Evolutionary conservation across 92 coral and sea anemone species (phyloP), one percentile per base, ranked within the genome.

Genomic region (Plumapathes pennacea): DNA sequence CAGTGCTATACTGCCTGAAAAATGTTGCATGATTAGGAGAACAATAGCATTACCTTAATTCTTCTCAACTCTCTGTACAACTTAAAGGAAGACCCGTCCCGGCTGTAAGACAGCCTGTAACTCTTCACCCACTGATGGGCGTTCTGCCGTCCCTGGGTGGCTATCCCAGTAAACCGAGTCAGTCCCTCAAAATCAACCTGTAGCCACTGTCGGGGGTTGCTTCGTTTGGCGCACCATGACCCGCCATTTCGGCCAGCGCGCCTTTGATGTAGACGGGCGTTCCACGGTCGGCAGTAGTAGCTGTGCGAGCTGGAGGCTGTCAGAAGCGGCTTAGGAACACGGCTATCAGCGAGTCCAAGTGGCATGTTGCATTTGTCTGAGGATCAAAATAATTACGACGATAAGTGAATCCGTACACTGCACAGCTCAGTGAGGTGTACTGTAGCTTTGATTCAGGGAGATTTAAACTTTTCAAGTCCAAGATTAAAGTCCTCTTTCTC

Each of bases 231-330:
- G 23, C 89, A 87, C 96, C 96, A 87, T 0, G 90, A 74, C 0
- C 85, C 89, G 1, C 86, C 85, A 25, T 58, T 50, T 26, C 84
- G 62, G 7, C 73, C 57, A n/a, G 50, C 75, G 4, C 88, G 69
- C 5, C 74, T 50, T 64, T 87, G 96, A 29, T 73, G 60, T 21
- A 87, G 78, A 14, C 96, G 76, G 17, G 86, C 96, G 20, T 67
- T 77, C 83, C 89, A 87, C 9, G 96, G 96, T 1, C 83, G 86
- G 57, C 81, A 77, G 42, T 69, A 66, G 36, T 74, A 66, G 45
- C 81, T 87, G 60, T 85, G 78, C 58, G 72, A 77, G 0, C 86
- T 71, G 1, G 90, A 87, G 5, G 96, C 84, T 22, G 96, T 77
- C 50, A 87, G 72, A 20, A 84, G 69, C 52, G 83, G 96, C 51